Conservation (phyloP, 2,888 invertebrate species). For the Scaptodrosophila latifasciaeformis region DNA sequence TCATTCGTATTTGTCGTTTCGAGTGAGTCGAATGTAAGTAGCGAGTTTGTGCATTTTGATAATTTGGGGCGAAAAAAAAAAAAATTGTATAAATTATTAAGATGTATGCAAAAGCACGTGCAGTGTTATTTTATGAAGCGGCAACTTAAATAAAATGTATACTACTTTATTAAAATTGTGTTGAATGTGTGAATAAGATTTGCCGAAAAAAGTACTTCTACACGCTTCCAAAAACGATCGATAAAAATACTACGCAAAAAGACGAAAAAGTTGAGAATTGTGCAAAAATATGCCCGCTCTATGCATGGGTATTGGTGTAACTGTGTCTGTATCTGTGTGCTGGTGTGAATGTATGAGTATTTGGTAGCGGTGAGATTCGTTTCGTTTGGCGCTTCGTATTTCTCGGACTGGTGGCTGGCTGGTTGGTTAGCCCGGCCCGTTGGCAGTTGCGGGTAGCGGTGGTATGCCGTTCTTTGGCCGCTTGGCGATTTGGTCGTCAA, state of each 20-base stretch:
- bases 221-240: constrained; percentile 58
- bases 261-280: constrained; percentile 54
- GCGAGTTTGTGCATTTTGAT: constrained; percentile 51
- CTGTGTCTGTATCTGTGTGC: constrained; percentile 17
- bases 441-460: not conserved
- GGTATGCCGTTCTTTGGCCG: constrained; percentile 44
- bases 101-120: constrained; percentile 4
- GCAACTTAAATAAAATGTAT: not conserved
- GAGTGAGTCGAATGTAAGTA: constrained; percentile 74
- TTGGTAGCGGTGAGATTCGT: constrained; percentile 55
- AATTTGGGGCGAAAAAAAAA: constrained; percentile 42
- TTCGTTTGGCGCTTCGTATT: constrained; percentile 64
- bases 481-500: constrained; percentile 49
- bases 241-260: constrained; percentile 74
- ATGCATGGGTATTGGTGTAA: constrained; percentile 45
- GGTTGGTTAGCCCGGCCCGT: not conserved
- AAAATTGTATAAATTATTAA: not conserved
- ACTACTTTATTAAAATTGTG: constrained; percentile 23
- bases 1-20: constrained; percentile 74
- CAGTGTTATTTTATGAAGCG: not conserved
- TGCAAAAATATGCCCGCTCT: constrained; percentile 48
- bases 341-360: constrained; percentile 6
- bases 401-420: constrained; percentile 23
- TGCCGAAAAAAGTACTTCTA: constrained; percentile 31
- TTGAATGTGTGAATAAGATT: constrained; percentile 3